Conservation (phyloP, 2,113 vertebrate genomes). For the Desmodus rotundus region DNA sequence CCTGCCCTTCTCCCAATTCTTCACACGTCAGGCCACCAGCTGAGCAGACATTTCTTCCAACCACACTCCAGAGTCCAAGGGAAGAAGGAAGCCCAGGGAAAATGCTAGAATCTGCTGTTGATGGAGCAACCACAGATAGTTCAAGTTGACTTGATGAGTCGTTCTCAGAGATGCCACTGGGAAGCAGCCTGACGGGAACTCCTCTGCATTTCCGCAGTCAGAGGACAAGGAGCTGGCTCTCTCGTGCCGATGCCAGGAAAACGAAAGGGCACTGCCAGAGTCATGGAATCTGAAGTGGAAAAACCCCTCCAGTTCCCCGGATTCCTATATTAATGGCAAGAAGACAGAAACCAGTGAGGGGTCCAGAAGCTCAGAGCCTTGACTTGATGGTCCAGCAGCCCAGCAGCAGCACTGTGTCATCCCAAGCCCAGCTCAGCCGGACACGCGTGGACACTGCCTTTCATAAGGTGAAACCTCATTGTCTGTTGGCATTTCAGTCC, state of each 20-base stretch:
- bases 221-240: not conserved
- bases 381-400: fast-evolving
- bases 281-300: fast-evolving
- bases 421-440: not conserved
- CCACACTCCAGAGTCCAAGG: not conserved
- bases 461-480: not conserved
- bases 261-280: not conserved
- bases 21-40: fast-evolving
- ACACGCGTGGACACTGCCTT: fast-evolving
- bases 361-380: not conserved
- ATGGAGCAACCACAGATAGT: not conserved
- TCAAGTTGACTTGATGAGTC: fast-evolving
- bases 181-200: fast-evolving
- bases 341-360: not conserved
- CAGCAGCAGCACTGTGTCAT: fast-evolving
- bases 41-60: not conserved
- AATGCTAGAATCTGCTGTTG: fast-evolving
- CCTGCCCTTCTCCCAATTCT: not conserved
- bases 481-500: not conserved
- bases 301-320: not conserved
- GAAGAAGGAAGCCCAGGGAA: too few relatives aligned
- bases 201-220: not conserved
- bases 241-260: not conserved
- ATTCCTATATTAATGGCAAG: not conserved
- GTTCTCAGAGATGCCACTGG: not conserved